A percentile compares a stretch with the other conserved stretches of the same genome.
phyloP scores from a whole-genome alignment of 2,888 invertebrate genomes.

The Iphiclides podalirius region DNA sequence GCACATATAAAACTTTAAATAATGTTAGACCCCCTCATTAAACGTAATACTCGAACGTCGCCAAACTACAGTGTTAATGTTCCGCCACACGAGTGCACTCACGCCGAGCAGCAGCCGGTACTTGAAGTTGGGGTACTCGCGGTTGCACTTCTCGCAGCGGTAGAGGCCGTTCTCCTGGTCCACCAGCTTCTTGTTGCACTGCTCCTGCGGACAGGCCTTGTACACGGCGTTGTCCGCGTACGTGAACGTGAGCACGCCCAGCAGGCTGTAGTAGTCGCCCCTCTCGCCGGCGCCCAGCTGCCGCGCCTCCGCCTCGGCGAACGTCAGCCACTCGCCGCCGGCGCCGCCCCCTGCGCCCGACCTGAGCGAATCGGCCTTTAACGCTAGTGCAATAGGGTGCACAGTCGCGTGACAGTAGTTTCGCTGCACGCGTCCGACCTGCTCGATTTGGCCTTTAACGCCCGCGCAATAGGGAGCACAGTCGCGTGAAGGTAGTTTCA shows the following conservation, averaged over 20 bases:
- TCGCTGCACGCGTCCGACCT: too few relatives aligned
- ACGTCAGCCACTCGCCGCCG: conserved; percentile 85
- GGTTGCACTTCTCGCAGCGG: conserved; percentile 96
- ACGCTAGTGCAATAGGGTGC: too few relatives aligned
- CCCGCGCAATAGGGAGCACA: too few relatives aligned
- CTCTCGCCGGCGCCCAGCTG: conserved; percentile 87
- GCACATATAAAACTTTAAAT: too few relatives aligned
- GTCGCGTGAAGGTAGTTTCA: too few relatives aligned
- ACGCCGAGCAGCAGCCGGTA: conserved; percentile 91
- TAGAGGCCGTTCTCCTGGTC: conserved; percentile 93
- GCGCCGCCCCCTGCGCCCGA: conserved; percentile 67
- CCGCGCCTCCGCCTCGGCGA: conserved; percentile 86
- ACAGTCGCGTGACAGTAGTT: too few relatives aligned
- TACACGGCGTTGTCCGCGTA: conserved; percentile 92
- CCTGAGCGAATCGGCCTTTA: conserved; percentile 41
- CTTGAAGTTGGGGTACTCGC: conserved; percentile 91
- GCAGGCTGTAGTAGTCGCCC: conserved; percentile 89
- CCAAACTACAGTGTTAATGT: too few relatives aligned
- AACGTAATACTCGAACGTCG: too few relatives aligned
- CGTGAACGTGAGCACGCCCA: conserved; percentile 89
- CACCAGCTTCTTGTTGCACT: conserved; percentile 97
- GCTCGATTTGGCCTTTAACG: too few relatives aligned
- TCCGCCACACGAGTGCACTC: too few relatives aligned
- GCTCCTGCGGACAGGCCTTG: conserved; percentile 92
- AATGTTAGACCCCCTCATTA: too few relatives aligned